These are phyloP conservation scores for Thalassarche chlororhynchos DNA, from an alignment of 2,113 vertebrate genomes.

Conservation along the genomic window DNA sequence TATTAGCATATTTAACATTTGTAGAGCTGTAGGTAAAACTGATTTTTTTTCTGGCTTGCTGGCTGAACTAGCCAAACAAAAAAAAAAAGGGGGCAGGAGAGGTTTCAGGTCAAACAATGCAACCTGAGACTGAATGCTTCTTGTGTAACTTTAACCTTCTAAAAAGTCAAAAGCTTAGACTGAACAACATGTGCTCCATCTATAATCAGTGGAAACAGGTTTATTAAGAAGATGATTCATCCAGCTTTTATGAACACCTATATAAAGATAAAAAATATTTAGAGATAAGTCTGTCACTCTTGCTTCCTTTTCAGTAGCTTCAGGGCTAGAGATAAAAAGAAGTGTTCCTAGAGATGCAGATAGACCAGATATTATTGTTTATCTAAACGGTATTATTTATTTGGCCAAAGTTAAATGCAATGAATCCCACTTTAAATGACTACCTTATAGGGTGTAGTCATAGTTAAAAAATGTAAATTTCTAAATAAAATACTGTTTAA, in stretches of 20 bases:
- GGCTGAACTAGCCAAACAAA: not conserved
- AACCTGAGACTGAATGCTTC: not conserved
- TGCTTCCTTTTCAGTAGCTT: not conserved
- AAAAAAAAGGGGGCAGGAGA: rapidly evolving
- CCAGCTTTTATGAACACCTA: not conserved
- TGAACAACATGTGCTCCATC: not conserved
- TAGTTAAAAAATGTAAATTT: not conserved
- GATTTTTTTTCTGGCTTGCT: not conserved
- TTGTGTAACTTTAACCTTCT: not conserved
- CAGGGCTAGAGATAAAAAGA: not conserved
- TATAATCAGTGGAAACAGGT: not conserved
- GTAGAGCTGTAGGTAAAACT: not conserved
- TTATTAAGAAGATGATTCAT: not conserved
- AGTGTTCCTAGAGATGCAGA: not conserved
- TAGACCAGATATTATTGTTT: not conserved
- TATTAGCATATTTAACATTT: not conserved
- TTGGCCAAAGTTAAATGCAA: not conserved
- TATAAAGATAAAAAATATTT: not conserved
- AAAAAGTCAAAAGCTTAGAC: not conserved
- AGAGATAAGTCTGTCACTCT: not conserved
- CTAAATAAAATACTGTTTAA: not conserved
- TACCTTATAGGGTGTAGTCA: not conserved
- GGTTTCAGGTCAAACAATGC: not conserved
- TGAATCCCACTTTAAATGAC: not conserved
- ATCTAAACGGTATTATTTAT: not conserved